These are phyloP conservation scores for Eurytoma adleriae DNA, from an alignment of 2,888 invertebrate genomes.

Conservation along the genomic window DNA sequence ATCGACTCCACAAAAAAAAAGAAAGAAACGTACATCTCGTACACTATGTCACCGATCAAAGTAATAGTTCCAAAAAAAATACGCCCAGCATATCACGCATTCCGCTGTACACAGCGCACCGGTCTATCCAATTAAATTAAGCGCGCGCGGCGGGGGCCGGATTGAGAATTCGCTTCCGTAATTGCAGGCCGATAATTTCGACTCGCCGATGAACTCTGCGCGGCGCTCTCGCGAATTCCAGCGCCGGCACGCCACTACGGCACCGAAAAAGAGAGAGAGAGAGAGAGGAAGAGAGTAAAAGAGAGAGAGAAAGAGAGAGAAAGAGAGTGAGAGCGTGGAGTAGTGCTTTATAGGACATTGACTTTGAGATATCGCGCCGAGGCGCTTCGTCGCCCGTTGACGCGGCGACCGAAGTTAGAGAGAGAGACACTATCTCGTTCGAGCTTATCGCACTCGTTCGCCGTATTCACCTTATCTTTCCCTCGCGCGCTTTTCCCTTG, in stretches of 20 bases:
- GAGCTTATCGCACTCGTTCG: constrained; percentile 51
- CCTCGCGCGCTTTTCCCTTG: constrained; percentile 55
- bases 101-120: too few species aligned
- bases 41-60: too few species aligned
- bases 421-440: constrained; percentile 29
- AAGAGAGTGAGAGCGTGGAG: constrained; percentile 1
- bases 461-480: constrained; percentile 54
- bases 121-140: too few species aligned
- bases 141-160: too few species aligned
- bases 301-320: constrained; percentile 4
- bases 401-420: constrained; percentile 25
- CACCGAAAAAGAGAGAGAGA: constrained; percentile 1
- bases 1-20: not conserved
- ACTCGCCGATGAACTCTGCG: constrained; percentile 1
- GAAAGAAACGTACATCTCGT: too few species aligned
- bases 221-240: not conserved
- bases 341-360: constrained; percentile 76
- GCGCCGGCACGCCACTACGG: not conserved
- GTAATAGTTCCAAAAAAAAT: too few species aligned
- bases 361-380: constrained; percentile 73
- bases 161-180: too few species aligned
- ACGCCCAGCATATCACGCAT: too few species aligned
- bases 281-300: not conserved
- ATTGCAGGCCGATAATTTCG: constrained; percentile 1
- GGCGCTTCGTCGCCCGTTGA: constrained; percentile 62